Evolutionary conservation across 1,140 invertebrate genomes (phyloP), one percentile per base, ranked within the genome.

Genomic region (honey bee (Apis mellifera)): DNA sequence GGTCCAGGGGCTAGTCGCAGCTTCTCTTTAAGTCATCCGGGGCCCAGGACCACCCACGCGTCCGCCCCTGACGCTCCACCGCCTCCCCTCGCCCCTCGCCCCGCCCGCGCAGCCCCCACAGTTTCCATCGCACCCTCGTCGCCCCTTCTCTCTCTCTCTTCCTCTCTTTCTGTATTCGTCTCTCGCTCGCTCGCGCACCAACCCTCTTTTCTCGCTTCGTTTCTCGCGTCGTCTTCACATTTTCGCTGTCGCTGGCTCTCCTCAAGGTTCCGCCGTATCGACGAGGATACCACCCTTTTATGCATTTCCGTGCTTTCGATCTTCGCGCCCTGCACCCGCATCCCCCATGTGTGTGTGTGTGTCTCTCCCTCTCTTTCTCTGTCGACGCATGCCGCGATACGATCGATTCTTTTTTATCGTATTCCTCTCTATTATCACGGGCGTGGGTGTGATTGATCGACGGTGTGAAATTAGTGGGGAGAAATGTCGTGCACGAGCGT

Each of bases 11-110:
- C 68, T 90, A 92, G 90, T 93, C 90, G 91, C 92, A 93, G 92
- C 92, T 93, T 93, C 92, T 92, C 92, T 93, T 93, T 92, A 93
- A 93, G 92, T 93, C 89, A 92, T 92, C 92, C 90, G 90, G 89
- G 79, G 59, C 32, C 71, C 68, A 62, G 75, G 80, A 75, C 75
- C 50, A 75, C 82, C 83, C 88, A 84, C 86, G 84, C 82, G 54
- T 82, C 86, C 87, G 82, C 78, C 85, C 78, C 79, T 81, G 83
- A 68, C 69, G 48, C 65, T 64, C 60, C 12, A 19, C 62, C 62
- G 57, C 17, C 55, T n/a, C 7, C n/a, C 57, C 13, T 23, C 1
- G 7, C 66, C n/a, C n/a, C 48, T 50, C 48, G 65, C 1, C 42
- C 73, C 74, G 21, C 70, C 68, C 84, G 68, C 85, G 83, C 84